Conservation (phyloP, 1,140 invertebrate species). For the Diorhabda sublineata region DNA sequence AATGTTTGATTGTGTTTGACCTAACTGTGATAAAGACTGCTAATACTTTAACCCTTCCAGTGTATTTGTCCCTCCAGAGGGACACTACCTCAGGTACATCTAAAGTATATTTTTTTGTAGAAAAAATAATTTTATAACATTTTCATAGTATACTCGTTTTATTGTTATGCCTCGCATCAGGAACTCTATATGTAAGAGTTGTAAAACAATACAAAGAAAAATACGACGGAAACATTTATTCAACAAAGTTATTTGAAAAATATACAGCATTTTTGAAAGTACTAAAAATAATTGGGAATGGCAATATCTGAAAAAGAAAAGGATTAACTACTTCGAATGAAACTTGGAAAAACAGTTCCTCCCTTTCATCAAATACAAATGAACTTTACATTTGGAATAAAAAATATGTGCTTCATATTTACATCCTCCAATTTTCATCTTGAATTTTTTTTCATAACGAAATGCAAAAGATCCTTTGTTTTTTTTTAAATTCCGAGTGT, state of each 20-base stretch:
- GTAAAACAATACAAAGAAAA: neutral
- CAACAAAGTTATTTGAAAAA: neutral
- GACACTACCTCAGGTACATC: slow-evolving; percentile 13
- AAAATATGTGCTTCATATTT: neutral
- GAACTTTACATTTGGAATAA: slow-evolving; percentile 3
- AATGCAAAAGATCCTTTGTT: slow-evolving; percentile 17
- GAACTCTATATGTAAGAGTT: neutral
- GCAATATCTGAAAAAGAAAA: neutral
- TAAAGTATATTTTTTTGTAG: slow-evolving; percentile 8
- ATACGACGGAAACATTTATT: slow-evolving; percentile 9
- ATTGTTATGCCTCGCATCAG: neutral
- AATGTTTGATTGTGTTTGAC: too few species aligned
- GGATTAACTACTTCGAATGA: slow-evolving; percentile 14
- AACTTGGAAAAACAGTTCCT: slow-evolving; percentile 17
- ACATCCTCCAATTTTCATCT: slow-evolving; percentile 14
- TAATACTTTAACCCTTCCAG: slow-evolving; percentile 6
- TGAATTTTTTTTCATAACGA: neutral
- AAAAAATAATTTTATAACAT: slow-evolving; percentile 17
- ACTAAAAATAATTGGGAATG: too few species aligned
- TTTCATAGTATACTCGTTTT: slow-evolving; percentile 9
- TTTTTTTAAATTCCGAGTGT: slow-evolving; percentile 16
- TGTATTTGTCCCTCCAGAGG: slow-evolving; percentile 15
- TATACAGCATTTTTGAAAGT: too few species aligned
- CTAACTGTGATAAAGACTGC: too few species aligned
- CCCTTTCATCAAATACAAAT: slow-evolving; percentile 15